phyloP scores from a whole-genome alignment of 2,797 vertebrate species.

The Tachyglossus aculeatus region DNA sequence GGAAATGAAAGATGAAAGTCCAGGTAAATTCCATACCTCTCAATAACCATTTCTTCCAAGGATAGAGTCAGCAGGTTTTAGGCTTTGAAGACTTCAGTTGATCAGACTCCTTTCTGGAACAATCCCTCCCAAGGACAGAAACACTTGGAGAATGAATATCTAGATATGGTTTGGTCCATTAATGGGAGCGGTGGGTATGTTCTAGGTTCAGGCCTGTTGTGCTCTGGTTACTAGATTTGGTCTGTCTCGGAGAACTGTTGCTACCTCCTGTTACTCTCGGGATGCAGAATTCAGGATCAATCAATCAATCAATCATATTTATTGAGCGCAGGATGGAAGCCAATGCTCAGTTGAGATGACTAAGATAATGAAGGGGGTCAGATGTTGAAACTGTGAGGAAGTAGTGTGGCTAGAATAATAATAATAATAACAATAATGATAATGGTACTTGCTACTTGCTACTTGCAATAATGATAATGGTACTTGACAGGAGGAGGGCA shows the following conservation, averaged over 20 bases:
- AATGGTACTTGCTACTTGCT: no score
- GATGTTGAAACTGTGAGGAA: neutral
- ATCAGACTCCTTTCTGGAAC: slow-evolving; percentile 44
- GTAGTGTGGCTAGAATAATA: neutral
- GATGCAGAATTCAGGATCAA: no score
- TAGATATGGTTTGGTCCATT: slow-evolving; percentile 7
- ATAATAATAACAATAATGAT: neutral
- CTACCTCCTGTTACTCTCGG: slow-evolving; percentile 43
- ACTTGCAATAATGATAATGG: no score
- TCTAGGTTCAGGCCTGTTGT: no score
- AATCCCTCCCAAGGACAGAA: slow-evolving; percentile 45
- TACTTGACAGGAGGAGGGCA: slow-evolving; percentile 67
- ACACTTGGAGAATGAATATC: slow-evolving; percentile 55
- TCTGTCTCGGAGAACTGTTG: slow-evolving; percentile 46
- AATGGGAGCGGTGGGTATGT: no score
- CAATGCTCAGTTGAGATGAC: slow-evolving; percentile 16
- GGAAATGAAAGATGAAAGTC: neutral
- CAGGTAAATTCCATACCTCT: slow-evolving; percentile 28
- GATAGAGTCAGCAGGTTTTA: slow-evolving; percentile 16
- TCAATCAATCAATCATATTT: no score
- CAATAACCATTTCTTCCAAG: slow-evolving; percentile 2
- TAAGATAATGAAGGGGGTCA: neutral
- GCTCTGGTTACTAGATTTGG: slow-evolving; percentile 39
- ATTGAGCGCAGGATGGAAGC: neutral
- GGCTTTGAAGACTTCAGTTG: slow-evolving; percentile 25